Conservation (phyloP, 2,113 vertebrate species). For the Phodopus roborovskii region DNA sequence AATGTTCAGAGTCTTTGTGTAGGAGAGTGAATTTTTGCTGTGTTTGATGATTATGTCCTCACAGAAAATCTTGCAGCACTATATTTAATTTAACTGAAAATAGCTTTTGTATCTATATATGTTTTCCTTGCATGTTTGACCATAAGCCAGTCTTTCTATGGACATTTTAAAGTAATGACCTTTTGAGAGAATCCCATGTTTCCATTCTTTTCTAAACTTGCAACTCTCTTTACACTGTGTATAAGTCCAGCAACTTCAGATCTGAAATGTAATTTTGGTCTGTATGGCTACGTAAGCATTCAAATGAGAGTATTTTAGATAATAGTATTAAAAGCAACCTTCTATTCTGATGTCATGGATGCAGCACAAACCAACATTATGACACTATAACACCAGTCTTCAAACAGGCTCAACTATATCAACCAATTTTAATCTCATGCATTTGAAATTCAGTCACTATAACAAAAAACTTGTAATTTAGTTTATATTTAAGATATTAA, state of each 20-base stretch:
- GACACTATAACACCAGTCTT: conserved; percentile 80
- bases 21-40: conserved; percentile 67
- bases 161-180: conserved; percentile 79
- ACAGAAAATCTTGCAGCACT: conserved; percentile 60
- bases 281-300: conserved; percentile 89
- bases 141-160: conserved; percentile 68
- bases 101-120: conserved; percentile 67
- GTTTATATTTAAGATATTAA: conserved; percentile 64
- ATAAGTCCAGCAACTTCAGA: conserved; percentile 87
- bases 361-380: conserved; percentile 86
- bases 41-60: conserved; percentile 68
- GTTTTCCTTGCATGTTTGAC: conserved; percentile 70
- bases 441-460: conserved; percentile 76
- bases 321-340: conserved; percentile 91
- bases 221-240: conserved; percentile 76
- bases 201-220: conserved; percentile 76
- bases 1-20: conserved; percentile 26
- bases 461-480: conserved; percentile 68
- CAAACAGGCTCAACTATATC: conserved; percentile 86
- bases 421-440: conserved; percentile 87
- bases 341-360: conserved; percentile 91
- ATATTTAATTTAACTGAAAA: conserved; percentile 69
- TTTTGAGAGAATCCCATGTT: conserved; percentile 80
- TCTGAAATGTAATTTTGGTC: conserved; percentile 88
- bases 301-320: conserved; percentile 89